Evolutionary conservation across 2,888 invertebrate species (phyloP).

Genomic region (Mesorhabditis sp.): DNA sequence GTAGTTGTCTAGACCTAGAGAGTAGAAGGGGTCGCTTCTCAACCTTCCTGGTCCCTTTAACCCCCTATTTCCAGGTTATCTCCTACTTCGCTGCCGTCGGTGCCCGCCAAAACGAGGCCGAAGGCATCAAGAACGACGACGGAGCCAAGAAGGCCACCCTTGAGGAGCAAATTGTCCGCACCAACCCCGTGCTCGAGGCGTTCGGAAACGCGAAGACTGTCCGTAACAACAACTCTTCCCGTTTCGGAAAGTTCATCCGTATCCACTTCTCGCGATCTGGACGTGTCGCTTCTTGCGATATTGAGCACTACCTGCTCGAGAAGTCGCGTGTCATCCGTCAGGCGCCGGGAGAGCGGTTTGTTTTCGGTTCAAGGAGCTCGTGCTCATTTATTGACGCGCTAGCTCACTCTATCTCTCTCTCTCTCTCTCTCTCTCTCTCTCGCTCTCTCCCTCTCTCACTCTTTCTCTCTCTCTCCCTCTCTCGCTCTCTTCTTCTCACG

Average conservation of each 20-base stretch:
- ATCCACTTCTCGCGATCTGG: slow-evolving; percentile 98
- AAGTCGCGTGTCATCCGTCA: slow-evolving; percentile 99
- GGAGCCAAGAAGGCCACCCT: slow-evolving; percentile 71
- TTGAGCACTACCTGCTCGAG: slow-evolving; percentile 98
- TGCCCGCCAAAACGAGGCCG: slow-evolving; percentile 60
- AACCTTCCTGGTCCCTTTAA: not conserved
- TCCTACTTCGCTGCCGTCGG: slow-evolving; percentile 83
- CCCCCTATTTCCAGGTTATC: slow-evolving; percentile 64
- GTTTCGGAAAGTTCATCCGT: slow-evolving; percentile 99
- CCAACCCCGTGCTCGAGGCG: slow-evolving; percentile 97
- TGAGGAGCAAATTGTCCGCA: slow-evolving; percentile 99
- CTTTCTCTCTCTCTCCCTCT: too few species aligned
- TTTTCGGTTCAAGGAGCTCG: slow-evolving; percentile 75
- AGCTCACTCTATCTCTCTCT: not conserved
- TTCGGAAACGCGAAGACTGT: slow-evolving; percentile 99
- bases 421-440: too few species aligned
- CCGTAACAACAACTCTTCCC: slow-evolving; percentile 99
- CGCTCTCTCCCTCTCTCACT: too few species aligned
- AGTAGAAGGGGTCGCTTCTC: too few species aligned
- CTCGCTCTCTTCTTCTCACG: not conserved
- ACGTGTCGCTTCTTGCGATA: slow-evolving; percentile 99
- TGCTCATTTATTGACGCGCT: not conserved
- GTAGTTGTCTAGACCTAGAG: too few species aligned
- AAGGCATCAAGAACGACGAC: slow-evolving; percentile 12
- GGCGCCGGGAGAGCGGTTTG: slow-evolving; percentile 81